Conservation (phyloP, 2,797 vertebrate genomes). For the Coreius guichenoti region DNA sequence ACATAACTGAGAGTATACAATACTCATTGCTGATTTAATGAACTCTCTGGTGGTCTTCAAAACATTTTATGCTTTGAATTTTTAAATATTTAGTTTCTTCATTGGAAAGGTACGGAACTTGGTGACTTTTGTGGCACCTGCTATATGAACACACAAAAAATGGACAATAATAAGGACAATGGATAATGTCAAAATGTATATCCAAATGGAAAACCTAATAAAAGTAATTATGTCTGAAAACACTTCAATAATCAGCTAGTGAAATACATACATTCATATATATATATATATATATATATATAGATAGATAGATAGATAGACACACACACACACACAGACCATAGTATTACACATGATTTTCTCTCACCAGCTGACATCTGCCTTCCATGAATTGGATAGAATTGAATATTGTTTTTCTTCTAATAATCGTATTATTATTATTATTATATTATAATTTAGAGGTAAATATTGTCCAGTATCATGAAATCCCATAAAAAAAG, state of each 20-base stretch:
- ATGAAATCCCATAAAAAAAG: not conserved
- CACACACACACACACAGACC: too few species aligned
- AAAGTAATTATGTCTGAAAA: not conserved
- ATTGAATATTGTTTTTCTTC: too few species aligned
- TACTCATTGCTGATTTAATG: not conserved
- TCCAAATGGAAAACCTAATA: not conserved
- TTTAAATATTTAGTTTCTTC: not conserved
- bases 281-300: too few species aligned
- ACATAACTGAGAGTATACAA: not conserved
- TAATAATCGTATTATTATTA: too few species aligned
- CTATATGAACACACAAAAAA: not conserved
- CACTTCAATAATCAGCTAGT: not conserved
- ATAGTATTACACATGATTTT: too few species aligned
- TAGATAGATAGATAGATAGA: too few species aligned
- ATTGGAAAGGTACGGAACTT: not conserved
- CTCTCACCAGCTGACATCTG: too few species aligned
- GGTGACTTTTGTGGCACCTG: not conserved
- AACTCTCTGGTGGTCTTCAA: not conserved
- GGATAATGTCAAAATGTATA: constrained; percentile 1
- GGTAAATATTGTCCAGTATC: not conserved
- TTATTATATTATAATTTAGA: too few species aligned
- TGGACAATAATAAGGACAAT: not conserved
- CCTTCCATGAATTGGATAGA: too few species aligned
- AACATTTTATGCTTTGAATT: not conserved
- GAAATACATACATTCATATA: not conserved